Evolutionary conservation across 2,797 vertebrate species (phyloP).

Genomic region (Chloroceryle amazona): DNA sequence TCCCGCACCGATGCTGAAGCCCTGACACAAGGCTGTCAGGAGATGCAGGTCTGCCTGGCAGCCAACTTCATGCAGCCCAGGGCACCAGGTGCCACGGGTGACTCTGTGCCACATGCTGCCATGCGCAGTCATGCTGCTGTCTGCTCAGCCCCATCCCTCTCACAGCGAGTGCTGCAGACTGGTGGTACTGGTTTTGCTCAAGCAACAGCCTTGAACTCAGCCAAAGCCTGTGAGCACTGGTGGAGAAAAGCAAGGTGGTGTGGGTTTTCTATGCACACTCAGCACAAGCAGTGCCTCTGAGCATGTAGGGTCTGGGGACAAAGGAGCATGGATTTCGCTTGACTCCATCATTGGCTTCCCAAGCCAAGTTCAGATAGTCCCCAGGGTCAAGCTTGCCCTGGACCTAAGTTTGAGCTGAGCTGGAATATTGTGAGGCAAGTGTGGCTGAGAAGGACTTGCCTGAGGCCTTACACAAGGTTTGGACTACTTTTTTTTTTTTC

Average conservation of each 20-base stretch:
- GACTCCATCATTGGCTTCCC: background rate
- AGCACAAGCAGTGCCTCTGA: background rate
- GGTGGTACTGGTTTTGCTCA: background rate
- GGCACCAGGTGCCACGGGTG: background rate
- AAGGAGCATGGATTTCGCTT: fast-evolving
- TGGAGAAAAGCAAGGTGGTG: background rate
- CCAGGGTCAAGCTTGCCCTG: background rate
- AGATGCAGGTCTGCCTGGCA: background rate
- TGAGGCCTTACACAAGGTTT: background rate
- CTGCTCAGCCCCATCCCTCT: background rate
- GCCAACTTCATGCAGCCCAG: background rate
- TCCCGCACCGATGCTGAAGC: fast-evolving
- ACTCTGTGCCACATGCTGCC: background rate
- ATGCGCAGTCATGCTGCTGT: fast-evolving
- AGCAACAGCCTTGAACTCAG: background rate
- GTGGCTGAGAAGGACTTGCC: background rate
- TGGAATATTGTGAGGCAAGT: fast-evolving
- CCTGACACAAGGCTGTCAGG: background rate
- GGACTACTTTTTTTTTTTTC: background rate
- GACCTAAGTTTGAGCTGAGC: background rate
- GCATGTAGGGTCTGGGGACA: background rate
- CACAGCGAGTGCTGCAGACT: fast-evolving
- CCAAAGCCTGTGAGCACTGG: background rate
- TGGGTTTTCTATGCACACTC: fast-evolving
- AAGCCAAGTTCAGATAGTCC: background rate